Evolutionary conservation across 2,113 vertebrate genomes (phyloP).

Genomic region (Perognathus longimembris): DNA sequence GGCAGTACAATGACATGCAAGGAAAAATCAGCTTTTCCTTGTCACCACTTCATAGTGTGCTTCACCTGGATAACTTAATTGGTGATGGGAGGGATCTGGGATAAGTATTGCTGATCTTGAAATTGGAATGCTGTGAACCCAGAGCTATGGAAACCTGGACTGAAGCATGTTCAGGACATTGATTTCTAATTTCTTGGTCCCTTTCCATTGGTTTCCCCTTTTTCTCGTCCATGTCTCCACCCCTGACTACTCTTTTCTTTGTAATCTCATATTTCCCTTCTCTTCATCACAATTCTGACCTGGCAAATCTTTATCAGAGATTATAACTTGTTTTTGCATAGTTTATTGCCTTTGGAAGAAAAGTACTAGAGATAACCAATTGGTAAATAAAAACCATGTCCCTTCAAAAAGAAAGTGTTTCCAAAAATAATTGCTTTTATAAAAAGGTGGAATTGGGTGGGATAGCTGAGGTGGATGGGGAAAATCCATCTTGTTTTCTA

Average conservation of each 20-base stretch:
- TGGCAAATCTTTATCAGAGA: conserved; percentile 40
- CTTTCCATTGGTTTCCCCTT: background rate
- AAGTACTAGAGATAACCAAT: conserved; percentile 35
- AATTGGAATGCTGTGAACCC: background rate
- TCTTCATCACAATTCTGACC: conserved; percentile 19
- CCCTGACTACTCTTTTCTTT: background rate
- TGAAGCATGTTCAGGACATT: background rate
- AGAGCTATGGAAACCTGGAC: background rate
- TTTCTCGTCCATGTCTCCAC: background rate
- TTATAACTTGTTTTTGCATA: conserved; percentile 54
- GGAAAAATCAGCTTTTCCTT: background rate
- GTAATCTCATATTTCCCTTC: background rate
- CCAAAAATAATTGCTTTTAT: conserved; percentile 21
- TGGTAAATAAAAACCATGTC: conserved; percentile 55
- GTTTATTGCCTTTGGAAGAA: conserved; percentile 64
- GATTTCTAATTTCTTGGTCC: background rate
- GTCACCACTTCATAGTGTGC: background rate
- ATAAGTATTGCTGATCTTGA: background rate
- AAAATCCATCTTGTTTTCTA: background rate
- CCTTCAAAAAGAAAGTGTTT: conserved; percentile 49
- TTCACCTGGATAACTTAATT: background rate
- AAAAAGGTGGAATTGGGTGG: conserved; percentile 5
- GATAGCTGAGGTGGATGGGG: too few relatives aligned
- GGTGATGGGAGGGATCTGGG: fast-evolving
- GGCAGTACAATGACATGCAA: background rate